phyloP scores from a whole-genome alignment of 2,797 vertebrate genomes.

The Enteromius viviparus region DNA sequence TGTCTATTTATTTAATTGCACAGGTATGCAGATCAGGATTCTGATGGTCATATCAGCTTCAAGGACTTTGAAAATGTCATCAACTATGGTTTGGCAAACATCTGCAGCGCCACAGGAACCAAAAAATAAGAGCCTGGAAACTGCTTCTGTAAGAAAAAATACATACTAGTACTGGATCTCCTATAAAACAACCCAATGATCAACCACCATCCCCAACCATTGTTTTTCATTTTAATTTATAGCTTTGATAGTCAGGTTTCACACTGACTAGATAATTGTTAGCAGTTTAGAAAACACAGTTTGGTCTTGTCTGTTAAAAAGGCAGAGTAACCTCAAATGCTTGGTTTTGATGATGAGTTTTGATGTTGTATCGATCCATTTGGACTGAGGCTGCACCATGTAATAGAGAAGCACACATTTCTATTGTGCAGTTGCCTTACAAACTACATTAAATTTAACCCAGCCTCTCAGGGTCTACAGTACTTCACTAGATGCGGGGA shows the following conservation, averaged over 20 bases:
- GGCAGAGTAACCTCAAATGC: slow-evolving; percentile 35
- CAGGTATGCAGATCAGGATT: slow-evolving; percentile 80
- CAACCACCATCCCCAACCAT: no score
- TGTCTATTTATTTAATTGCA: slow-evolving; percentile 23
- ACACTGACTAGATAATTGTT: not conserved
- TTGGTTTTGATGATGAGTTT: slow-evolving; percentile 52
- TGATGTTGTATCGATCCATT: slow-evolving; percentile 52
- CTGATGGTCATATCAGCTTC: slow-evolving; percentile 80
- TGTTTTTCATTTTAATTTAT: not conserved
- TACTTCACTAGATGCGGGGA: slow-evolving; percentile 26
- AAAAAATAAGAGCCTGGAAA: slow-evolving; percentile 3
- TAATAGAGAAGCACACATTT: slow-evolving; percentile 40
- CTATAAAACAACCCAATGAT: not conserved
- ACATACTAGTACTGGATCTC: not conserved
- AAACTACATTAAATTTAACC: slow-evolving; percentile 49
- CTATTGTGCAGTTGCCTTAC: slow-evolving; percentile 48
- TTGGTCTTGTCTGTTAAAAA: slow-evolving; percentile 40
- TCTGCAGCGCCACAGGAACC: slow-evolving; percentile 20
- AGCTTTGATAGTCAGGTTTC: not conserved
- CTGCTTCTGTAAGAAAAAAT: not conserved
- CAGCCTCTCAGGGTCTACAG: slow-evolving; percentile 35
- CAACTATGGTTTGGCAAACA: slow-evolving; percentile 69
- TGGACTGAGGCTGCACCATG: not conserved
- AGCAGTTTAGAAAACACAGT: slow-evolving; percentile 30
- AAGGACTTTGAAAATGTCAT: slow-evolving; percentile 81